Evolutionary conservation across 2,888 invertebrate species (phyloP), one percentile per base, ranked within the genome.

Genomic region (Torymus tubicola): DNA sequence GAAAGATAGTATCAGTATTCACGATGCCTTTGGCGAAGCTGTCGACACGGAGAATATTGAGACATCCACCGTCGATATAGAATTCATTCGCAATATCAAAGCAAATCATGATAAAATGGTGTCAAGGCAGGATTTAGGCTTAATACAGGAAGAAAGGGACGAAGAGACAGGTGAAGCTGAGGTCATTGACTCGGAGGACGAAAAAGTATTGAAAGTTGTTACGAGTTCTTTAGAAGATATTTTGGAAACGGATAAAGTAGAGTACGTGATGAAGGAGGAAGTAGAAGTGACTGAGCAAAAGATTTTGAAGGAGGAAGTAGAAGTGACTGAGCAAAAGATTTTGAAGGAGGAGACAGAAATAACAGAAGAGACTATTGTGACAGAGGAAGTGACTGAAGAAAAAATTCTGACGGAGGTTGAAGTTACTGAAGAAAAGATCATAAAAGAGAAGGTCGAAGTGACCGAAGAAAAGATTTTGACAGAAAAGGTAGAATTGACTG

Each of bases 71-170:
- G 81, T 87, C 14, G 86, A 87, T 52, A 72, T 82, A 0, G 84
- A 87, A 73, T 84, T 85, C 11, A 82, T 87, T 16, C 83, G 80
- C 8, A 84, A 79, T 2, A 81, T 86, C 2, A 86, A 85, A 68
- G 75, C 63, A 0, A 69, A 73, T 16, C 85, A 84, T 21, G 87
- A 88, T 10, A 71, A 85, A 18, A 68, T 84, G 1, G 60, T 63
- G 77, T 85, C 82, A 3, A 86, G 83, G 61, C 87, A 88, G 52
- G 87, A 90, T 81, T 85, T 90, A 2, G 86, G 83, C 1, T 85
- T 85, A 1, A 90, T 90, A 65, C 85, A 86, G 16, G 90, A 90
- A 75, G 90, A 90, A 52, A 86, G 84, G 11, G 86, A 86, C 50
- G 86, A 86, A 5, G 83, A 83, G 24, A 50, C 70, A 11, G 75